Base-by-base conservation (phyloP, 2,797 vertebrate species). In the Silurus aristotelis region DNA sequence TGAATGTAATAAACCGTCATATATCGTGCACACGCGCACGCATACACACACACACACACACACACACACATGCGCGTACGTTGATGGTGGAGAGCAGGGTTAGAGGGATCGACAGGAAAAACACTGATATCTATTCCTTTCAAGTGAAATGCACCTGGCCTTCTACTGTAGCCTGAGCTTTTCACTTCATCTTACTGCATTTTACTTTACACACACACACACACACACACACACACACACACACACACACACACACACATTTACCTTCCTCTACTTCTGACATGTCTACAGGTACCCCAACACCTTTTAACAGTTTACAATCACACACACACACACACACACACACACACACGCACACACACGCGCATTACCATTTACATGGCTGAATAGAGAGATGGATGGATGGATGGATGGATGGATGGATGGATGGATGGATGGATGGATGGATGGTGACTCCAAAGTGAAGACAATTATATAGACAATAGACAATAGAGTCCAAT, bases 241-340 rank as follows among this genome's bases (percentile, higher is more conserved):
- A 64, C 20, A n/a, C 63, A 64, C 63, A 64, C 63, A 25, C 63
- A 75, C 72, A 61, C 76, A 79, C 25, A 43, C 20, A 46, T 43
- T 78, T 6, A 79, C 76, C 31, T 79, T 46, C 31, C 20, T 76
- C 52, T 43, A 43, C 76, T 31, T 63, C 60, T 79, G 60, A 79
- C 22, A 25, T 63, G 2, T n/a, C 64, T 79, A 43, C 25, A 76
- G 14, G 3, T 52, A 9, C 15, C 2, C 31, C 8, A 31, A 38
- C 3, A 31, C 20, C 25, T 20, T 77, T 5, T 20, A 6, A 27
- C 25, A 31, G 13, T 19, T 76, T 17, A 17, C 52, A 19, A 46
- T 17, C 55, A 58, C 19, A 77, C 55, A 7, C 6, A 1, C 14
- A 76, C n/a, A 73, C 13, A 76, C 31, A 14, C 17, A n/a, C 9